Base-by-base conservation (phyloP, 2,888 invertebrate genomes). In the Muschampia plurimacula region DNA sequence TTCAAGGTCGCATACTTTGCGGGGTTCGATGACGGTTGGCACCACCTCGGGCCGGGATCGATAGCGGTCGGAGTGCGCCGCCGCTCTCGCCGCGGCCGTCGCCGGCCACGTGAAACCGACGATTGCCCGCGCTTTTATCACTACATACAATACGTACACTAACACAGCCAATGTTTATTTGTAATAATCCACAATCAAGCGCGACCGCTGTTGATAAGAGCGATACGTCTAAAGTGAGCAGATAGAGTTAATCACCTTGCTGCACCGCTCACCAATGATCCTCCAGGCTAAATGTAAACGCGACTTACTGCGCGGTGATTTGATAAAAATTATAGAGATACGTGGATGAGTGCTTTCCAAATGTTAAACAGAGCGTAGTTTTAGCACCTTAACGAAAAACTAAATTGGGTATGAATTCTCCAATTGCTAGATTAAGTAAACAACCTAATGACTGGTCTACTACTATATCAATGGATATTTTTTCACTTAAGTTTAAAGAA, bases 21-120 rank as follows among this genome's bases (percentile, higher is more conserved):
- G 86, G 86, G 83, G 83, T 82, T 84, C 81, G 82, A 82, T 83
- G 85, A 86, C 83, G 87, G 86, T 83, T 83, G 87, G 88, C 88
- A 86, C 88, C 87, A 86, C 87, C 86, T 85, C 84, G 86, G 84
- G 86, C 39, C 83, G 84, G 87, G 90, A 92, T 93, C 93, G 87
- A 92, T 93, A 91, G 87, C 88, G 86, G 84, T 85, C 86, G 85
- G 90, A 86, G 44, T 89, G 91, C 91, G 91, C 89, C 88, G 49
- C n/a, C n/a, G n/a, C n/a, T n/a, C 49, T 44, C 44, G 44, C 5
- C 44, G 44, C 44, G 6, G 44, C n/a, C 36, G 66, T 36, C 52
- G 52, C 85, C 86, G 84, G 84, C 82, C 87, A 83, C 63, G 69
- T 70, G 70, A 65, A 84, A 81, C 83, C 82, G 83, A 78, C 80